Percentiles rank a stretch among this genome's conserved stretches.
These are phyloP conservation scores for Acrobasis repandana DNA, from an alignment of 2,888 invertebrate genomes.

Conservation along the genomic window DNA sequence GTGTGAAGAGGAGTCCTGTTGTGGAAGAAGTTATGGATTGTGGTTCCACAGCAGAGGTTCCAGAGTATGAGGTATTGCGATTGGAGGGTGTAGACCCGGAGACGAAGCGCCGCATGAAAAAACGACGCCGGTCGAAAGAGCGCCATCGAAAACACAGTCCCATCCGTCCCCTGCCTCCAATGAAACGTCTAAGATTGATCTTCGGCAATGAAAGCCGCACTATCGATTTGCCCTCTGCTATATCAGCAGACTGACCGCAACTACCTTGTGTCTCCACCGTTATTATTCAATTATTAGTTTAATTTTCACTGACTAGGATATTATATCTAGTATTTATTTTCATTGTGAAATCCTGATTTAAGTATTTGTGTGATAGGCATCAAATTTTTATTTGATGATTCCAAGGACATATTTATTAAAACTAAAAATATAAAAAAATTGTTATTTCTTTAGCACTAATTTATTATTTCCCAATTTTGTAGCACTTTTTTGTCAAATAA, in stretches of 20 bases:
- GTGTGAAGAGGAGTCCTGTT: constrained; percentile 94
- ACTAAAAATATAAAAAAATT: constrained; percentile 47
- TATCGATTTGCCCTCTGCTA: constrained; percentile 92
- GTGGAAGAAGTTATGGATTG: constrained; percentile 91
- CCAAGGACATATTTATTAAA: constrained; percentile 65
- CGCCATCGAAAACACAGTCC: constrained; percentile 78
- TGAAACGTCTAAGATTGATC: constrained; percentile 93
- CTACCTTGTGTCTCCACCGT: constrained; percentile 76
- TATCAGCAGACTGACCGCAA: constrained; percentile 82
- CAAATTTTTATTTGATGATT: constrained; percentile 68
- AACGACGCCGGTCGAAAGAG: constrained; percentile 77
- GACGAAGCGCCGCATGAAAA: constrained; percentile 81
- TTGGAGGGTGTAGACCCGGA: constrained; percentile 88
- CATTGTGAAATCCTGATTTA: constrained; percentile 66
- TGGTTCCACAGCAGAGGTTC: constrained; percentile 87
- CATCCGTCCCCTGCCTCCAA: constrained; percentile 85
- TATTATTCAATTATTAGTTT: constrained; percentile 79
- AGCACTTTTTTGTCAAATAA: constrained; percentile 14
- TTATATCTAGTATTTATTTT: constrained; percentile 78
- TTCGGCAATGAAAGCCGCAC: constrained; percentile 95
- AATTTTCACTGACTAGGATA: constrained; percentile 80
- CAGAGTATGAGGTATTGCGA: constrained; percentile 92
- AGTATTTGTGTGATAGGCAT: constrained; percentile 68
- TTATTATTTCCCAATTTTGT: constrained; percentile 19
- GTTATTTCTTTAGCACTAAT: constrained; percentile 48